Evolutionary conservation across 1,140 invertebrate genomes (phyloP).

Genomic region (Phymorhynchus buccinoides): DNA sequence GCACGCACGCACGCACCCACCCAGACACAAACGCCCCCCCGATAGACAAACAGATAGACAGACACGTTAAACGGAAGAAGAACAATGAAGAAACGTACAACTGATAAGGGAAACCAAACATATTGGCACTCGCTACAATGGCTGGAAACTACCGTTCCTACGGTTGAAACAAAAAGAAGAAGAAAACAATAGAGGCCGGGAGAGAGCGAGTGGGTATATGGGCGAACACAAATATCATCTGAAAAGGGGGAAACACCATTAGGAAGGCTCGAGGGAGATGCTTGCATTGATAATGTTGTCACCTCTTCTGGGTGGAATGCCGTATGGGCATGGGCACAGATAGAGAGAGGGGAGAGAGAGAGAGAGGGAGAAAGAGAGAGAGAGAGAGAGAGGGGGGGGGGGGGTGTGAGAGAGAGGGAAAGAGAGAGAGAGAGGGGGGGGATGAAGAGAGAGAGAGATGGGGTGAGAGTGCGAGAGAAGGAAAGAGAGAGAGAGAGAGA

Average conservation of each 20-base stretch:
- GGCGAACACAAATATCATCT: background rate
- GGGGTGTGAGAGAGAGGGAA: background rate
- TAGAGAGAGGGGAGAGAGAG: background rate
- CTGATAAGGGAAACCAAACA: too few relatives aligned
- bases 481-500: too few relatives aligned
- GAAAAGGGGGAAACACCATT: background rate
- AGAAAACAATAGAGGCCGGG: too few relatives aligned
- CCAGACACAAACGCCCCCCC: too few relatives aligned
- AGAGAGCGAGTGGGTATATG: too few relatives aligned
- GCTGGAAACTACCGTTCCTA: too few relatives aligned
- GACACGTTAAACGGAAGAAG: too few relatives aligned
- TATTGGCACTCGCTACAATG: too few relatives aligned
- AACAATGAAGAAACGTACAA: too few relatives aligned
- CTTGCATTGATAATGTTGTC: background rate
- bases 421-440: background rate
- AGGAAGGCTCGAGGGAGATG: background rate
- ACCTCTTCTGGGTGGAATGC: background rate
- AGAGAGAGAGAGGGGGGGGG: background rate
- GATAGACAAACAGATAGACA: too few relatives aligned
- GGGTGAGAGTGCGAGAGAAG: background rate
- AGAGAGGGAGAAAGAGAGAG: background rate
- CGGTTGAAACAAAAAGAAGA: too few relatives aligned
- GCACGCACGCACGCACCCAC: too few relatives aligned
- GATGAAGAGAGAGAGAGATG: background rate
- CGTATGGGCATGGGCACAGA: background rate